These are phyloP conservation scores for Zaprionus davidi DNA, from an alignment of 1,140 invertebrate species.

Conservation along the genomic window DNA sequence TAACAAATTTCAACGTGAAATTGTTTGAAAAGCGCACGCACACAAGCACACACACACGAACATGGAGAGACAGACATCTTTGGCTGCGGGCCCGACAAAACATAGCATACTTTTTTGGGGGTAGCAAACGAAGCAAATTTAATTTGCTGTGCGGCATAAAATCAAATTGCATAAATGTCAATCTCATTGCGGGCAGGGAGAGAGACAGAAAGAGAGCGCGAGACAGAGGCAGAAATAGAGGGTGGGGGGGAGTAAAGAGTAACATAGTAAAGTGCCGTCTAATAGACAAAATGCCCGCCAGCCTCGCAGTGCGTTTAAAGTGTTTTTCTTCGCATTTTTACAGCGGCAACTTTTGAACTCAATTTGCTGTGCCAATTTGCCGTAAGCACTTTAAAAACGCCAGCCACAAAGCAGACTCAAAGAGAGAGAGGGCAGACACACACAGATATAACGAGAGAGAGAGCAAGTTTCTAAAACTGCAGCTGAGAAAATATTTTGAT, in stretches of 20 bases:
- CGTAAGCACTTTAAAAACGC: constrained; percentile 48
- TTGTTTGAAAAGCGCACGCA: constrained; percentile 57
- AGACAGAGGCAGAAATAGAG: neutral
- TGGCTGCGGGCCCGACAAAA: constrained; percentile 44
- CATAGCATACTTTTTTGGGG: constrained; percentile 51
- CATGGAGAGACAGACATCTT: constrained; percentile 3
- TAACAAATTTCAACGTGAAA: constrained; percentile 75
- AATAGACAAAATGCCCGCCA: constrained; percentile 48
- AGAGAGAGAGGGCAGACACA: constrained; percentile 7
- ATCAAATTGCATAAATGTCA: constrained; percentile 82
- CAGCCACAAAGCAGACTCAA: constrained; percentile 16
- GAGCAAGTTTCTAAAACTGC: constrained; percentile 23
- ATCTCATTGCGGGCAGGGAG: constrained; percentile 36
- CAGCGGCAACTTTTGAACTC: constrained; percentile 45
- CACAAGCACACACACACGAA: neutral
- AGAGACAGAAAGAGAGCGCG: no score
- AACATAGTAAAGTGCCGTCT: constrained; percentile 38
- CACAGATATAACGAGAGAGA: neutral
- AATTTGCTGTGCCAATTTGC: constrained; percentile 42
- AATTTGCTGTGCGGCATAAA: constrained; percentile 69
- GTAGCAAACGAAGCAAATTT: constrained; percentile 54
- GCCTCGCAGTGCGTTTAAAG: constrained; percentile 21
- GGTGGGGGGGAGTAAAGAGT: neutral
- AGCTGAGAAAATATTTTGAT: constrained; percentile 80
- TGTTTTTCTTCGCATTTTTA: constrained; percentile 34